Conservation (phyloP, 2,888 invertebrate genomes). For the Eupeodes latifasciatus region DNA sequence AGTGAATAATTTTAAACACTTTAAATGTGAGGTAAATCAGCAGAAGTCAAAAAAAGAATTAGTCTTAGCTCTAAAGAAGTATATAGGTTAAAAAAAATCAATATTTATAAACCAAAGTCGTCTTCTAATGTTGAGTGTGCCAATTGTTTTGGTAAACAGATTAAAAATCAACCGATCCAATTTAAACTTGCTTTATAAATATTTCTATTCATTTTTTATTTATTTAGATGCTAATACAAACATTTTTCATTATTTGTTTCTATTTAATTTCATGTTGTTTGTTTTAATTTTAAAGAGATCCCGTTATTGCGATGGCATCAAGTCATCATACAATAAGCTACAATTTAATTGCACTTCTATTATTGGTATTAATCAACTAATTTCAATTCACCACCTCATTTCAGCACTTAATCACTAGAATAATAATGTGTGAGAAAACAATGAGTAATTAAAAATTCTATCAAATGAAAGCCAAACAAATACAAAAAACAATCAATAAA, state of each 20-base stretch:
- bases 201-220: not conserved
- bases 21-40: too few species aligned
- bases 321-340: not conserved
- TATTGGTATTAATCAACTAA: constrained; percentile 53
- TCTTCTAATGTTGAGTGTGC: too few species aligned
- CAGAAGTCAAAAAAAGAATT: too few species aligned
- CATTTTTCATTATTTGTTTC: not conserved
- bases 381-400: constrained; percentile 32
- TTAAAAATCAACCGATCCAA: not conserved
- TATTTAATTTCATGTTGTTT: not conserved
- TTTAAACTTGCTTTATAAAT: not conserved
- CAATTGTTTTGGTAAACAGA: too few species aligned
- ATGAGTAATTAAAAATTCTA: constrained; percentile 32
- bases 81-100: too few species aligned
- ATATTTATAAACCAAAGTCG: too few species aligned
- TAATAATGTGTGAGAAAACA: constrained; percentile 20
- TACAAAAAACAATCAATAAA: not conserved
- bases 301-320: not conserved
- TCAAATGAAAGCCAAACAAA: not conserved
- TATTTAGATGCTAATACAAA: not conserved
- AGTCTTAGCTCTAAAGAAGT: too few species aligned
- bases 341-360: constrained; percentile 66
- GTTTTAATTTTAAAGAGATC: not conserved
- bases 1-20: too few species aligned
- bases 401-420: not conserved